A percentile compares a stretch with the other conserved stretches of the same genome.
Evolutionary conservation across 2,113 vertebrate species (phyloP).

Genomic region (Tragelaphus scriptus): DNA sequence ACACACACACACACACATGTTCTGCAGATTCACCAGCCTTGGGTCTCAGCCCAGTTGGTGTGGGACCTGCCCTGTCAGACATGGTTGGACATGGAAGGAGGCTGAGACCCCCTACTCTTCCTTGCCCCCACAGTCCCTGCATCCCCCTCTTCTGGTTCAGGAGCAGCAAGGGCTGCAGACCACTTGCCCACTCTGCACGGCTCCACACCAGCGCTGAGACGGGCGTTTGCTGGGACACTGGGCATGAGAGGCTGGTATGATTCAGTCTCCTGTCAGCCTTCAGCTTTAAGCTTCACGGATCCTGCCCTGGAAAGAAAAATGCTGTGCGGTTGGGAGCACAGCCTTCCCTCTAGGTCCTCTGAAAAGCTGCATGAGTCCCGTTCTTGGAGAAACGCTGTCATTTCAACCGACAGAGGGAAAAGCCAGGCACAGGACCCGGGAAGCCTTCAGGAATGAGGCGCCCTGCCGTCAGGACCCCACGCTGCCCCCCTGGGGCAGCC

Average conservation of each 20-base stretch:
- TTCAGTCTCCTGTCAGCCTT: background rate
- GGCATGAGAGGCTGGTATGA: background rate
- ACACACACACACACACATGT: background rate
- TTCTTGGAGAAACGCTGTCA: background rate
- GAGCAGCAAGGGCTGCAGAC: background rate
- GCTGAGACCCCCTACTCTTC: background rate
- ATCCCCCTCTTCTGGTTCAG: rapidly evolving
- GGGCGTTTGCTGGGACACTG: background rate
- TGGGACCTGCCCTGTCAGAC: background rate
- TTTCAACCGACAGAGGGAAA: rapidly evolving
- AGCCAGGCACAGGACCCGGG: background rate
- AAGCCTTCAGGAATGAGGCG: background rate
- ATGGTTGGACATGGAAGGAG: rapidly evolving
- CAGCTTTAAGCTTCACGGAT: background rate
- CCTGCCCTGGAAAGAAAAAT: background rate
- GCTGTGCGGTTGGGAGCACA: background rate
- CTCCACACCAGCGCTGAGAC: background rate
- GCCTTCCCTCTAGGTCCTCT: background rate
- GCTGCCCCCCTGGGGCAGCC: background rate
- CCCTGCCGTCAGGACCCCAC: rapidly evolving
- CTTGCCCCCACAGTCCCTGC: rapidly evolving
- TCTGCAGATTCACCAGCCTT: background rate
- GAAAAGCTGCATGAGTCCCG: background rate
- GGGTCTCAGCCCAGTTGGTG: background rate
- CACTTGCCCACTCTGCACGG: rapidly evolving